Percentiles rank a stretch among this genome's conserved stretches.
Evolutionary conservation across 2,113 vertebrate genomes (phyloP).

Genomic region (Anthoscopus minutus): DNA sequence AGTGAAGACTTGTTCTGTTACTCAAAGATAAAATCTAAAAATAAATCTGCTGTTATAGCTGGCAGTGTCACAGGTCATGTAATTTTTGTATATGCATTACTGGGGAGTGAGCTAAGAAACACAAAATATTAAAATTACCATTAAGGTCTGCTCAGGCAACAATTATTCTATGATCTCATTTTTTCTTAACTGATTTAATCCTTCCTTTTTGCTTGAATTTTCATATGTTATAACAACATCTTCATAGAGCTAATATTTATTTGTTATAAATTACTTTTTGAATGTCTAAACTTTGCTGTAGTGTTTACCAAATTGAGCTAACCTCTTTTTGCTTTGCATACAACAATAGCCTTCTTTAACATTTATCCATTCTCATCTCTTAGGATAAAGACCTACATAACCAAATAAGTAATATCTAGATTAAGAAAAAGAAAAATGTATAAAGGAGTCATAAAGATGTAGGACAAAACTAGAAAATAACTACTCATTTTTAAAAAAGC

Average conservation of each 20-base stretch:
- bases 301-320: neutral
- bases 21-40: neutral
- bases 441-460: neutral
- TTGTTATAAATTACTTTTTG: neutral
- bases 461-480: neutral
- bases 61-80: neutral
- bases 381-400: neutral
- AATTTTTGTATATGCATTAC: neutral
- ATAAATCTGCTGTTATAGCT: neutral
- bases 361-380: neutral
- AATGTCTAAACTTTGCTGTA: neutral
- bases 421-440: neutral
- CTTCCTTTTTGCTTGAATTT: neutral
- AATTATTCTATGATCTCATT: neutral
- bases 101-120: neutral
- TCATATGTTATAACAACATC: neutral
- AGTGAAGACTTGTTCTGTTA: neutral
- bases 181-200: neutral
- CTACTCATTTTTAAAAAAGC: neutral
- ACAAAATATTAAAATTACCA: neutral
- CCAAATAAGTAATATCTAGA: neutral
- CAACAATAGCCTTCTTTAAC: neutral
- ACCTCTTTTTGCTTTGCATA: neutral
- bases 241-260: neutral
- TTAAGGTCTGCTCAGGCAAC: neutral